Conservation (phyloP, 2,797 vertebrate species). For the Natrix natrix region DNA sequence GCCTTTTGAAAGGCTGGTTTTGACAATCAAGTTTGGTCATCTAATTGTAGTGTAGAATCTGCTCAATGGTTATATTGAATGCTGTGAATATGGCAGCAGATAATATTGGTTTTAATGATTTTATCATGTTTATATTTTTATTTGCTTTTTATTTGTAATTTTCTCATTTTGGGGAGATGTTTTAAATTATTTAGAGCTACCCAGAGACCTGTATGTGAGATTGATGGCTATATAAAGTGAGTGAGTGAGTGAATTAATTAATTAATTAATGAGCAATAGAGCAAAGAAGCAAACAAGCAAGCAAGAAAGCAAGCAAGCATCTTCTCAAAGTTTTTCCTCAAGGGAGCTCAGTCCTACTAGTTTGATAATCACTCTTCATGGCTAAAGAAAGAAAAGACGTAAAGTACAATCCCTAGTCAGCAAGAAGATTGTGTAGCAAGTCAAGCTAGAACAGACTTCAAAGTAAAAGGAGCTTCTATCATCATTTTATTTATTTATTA, state of each 20-base stretch:
- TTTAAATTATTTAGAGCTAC: not conserved
- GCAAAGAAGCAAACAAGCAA: not conserved
- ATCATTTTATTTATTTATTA: too few species aligned
- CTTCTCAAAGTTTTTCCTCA: not conserved
- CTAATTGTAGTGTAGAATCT: not conserved
- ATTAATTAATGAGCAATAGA: not conserved
- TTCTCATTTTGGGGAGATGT: not conserved
- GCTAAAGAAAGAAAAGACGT: not conserved
- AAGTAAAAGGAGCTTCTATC: not conserved
- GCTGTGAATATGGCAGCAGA: not conserved
- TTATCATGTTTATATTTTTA: not conserved
- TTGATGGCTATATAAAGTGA: not conserved
- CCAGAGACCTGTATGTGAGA: not conserved
- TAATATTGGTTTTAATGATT: not conserved
- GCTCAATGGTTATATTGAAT: not conserved
- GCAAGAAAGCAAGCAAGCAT: not conserved
- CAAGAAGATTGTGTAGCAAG: not conserved
- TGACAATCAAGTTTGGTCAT: not conserved
- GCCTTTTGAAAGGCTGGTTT: not conserved
- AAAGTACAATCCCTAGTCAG: not conserved
- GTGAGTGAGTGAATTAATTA: too few species aligned
- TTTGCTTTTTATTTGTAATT: not conserved
- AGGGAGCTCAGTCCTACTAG: not conserved
- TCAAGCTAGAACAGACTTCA: not conserved
- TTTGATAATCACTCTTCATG: not conserved